Conservation (phyloP, 2,888 invertebrate genomes). For the Drosophila atroscutellata region DNA sequence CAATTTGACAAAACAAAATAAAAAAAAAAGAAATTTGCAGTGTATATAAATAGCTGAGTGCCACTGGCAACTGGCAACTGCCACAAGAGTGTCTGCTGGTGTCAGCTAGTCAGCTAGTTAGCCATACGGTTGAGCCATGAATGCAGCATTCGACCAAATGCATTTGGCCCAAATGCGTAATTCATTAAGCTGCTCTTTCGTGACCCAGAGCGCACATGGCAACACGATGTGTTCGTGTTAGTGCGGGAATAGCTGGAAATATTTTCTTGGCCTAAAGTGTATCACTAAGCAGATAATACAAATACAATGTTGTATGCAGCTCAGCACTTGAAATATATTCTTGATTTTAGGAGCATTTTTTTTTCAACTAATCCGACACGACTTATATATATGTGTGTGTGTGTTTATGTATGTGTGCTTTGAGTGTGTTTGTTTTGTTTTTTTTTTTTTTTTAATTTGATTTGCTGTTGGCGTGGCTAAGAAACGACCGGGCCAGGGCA, state of each 20-base stretch:
- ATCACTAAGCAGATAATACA: no score
- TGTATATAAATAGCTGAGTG: slow-evolving; percentile 64
- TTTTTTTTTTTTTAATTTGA: slow-evolving; percentile 60
- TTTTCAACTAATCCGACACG: background rate
- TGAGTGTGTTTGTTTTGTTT: slow-evolving; percentile 1
- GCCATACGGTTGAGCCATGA: slow-evolving; percentile 56
- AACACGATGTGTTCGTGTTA: background rate
- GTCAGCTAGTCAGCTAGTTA: slow-evolving; percentile 46
- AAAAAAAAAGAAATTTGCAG: slow-evolving; percentile 18
- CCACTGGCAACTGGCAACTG: slow-evolving; percentile 7
- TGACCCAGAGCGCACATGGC: background rate
- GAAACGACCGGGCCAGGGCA: slow-evolving; percentile 16
- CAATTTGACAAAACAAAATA: slow-evolving; percentile 48
- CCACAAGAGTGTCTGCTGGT: slow-evolving; percentile 44
- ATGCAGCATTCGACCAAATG: slow-evolving; percentile 34
- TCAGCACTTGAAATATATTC: no score
- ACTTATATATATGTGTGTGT: slow-evolving; percentile 1
- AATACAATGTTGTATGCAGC: no score
- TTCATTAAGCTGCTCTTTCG: slow-evolving; percentile 57
- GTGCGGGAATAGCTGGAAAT: no score
- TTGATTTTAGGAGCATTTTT: no score
- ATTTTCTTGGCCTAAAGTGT: no score
- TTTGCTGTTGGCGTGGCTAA: slow-evolving; percentile 52
- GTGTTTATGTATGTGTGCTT: slow-evolving; percentile 1
- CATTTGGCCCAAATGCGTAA: slow-evolving; percentile 72